These are phyloP conservation scores for Protomyctophum bolini DNA, from an alignment of 2,113 vertebrate genomes.

Conservation along the genomic window DNA sequence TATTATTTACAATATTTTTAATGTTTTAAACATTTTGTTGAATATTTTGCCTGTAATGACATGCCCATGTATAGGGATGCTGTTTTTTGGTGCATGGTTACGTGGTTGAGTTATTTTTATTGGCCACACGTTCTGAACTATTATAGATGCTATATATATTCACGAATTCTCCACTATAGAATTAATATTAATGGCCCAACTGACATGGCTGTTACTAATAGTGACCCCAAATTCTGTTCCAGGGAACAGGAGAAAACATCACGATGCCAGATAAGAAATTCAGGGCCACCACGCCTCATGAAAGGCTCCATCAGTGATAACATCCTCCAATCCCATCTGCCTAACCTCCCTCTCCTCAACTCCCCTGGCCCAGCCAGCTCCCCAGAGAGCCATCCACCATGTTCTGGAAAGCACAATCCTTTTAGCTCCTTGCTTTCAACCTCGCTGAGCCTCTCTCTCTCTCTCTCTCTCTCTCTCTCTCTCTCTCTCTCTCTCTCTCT, in stretches of 20 bases:
- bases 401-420: slow-evolving; percentile 33
- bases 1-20: no score
- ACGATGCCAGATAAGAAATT: slow-evolving; percentile 39
- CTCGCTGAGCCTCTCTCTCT: neutral
- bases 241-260: slow-evolving; percentile 7
- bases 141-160: no score
- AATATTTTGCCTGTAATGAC: no score
- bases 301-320: slow-evolving; percentile 21
- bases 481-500: slow-evolving; percentile 2
- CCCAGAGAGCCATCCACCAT: slow-evolving; percentile 58
- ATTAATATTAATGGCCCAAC: no score
- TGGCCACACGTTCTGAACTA: no score
- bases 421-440: slow-evolving; percentile 19
- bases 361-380: slow-evolving; percentile 33
- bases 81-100: no score
- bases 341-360: slow-evolving; percentile 18
- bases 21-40: no score
- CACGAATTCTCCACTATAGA: no score
- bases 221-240: slow-evolving; percentile 4
- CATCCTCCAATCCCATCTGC: slow-evolving; percentile 56
- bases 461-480: slow-evolving; percentile 9
- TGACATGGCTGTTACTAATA: no score
- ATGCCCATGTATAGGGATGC: no score
- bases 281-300: neutral
- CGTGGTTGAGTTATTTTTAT: no score